A percentile compares a stretch with the other conserved stretches of the same genome.
Evolutionary conservation across 2,797 vertebrate genomes (phyloP).

Genomic region (Ceryle rudis): DNA sequence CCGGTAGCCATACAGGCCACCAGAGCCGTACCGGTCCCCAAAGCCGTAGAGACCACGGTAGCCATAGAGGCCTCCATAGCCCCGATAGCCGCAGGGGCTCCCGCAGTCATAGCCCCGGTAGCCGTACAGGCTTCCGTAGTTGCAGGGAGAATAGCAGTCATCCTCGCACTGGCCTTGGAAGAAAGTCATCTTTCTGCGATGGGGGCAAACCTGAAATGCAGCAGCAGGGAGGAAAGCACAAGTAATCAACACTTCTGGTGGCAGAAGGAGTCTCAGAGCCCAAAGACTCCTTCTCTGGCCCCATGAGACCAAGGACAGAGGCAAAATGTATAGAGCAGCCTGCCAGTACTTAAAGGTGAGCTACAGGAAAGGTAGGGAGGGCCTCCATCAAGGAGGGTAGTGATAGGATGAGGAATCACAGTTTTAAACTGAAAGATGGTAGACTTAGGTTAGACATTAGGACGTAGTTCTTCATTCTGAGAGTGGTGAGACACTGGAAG

Average conservation of each 20-base stretch:
- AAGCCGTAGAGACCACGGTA: background rate
- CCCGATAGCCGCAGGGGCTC: background rate
- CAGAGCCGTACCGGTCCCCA: background rate
- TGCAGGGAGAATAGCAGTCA: slow-evolving; percentile 45
- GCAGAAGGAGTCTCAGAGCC: background rate
- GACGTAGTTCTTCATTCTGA: background rate
- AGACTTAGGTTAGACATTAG: background rate
- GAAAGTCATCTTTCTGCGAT: slow-evolving; percentile 1
- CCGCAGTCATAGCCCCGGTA: background rate
- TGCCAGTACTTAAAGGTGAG: background rate
- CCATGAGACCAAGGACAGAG: background rate
- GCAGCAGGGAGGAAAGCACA: background rate
- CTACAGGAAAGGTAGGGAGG: background rate
- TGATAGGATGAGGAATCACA: background rate
- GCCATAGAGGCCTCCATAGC: background rate
- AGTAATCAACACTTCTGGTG: background rate
- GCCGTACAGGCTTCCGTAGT: background rate
- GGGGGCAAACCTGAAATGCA: background rate
- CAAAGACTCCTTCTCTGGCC: rapidly evolving
- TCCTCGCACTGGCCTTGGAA: background rate
- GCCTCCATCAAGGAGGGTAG: background rate
- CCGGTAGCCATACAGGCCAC: background rate
- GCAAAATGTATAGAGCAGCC: background rate
- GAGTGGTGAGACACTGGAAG: background rate
- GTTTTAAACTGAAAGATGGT: background rate